Conservation (phyloP, 2,113 vertebrate genomes). For the Brachyhypopomus gauderio region DNA sequence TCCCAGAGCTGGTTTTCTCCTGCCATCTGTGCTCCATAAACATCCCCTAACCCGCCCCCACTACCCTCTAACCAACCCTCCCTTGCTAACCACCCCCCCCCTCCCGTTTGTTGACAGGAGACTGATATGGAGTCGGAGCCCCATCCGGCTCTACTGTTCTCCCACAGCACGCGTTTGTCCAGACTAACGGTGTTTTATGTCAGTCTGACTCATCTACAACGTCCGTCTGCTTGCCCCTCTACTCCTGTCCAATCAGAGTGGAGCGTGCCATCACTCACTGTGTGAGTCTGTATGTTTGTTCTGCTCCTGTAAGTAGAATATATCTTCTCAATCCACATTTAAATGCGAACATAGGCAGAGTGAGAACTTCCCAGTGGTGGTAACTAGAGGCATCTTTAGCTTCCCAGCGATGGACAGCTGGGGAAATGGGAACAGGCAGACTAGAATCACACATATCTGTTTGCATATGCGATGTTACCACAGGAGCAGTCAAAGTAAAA, state of each 20-base stretch:
- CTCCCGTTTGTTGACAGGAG: not conserved
- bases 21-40: not conserved
- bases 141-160: not conserved
- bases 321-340: not conserved
- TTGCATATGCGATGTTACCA: conserved; percentile 60
- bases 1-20: not conserved
- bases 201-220: not conserved
- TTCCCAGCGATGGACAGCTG: conserved; percentile 58
- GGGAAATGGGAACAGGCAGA: conserved; percentile 62
- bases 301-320: not conserved
- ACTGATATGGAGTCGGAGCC: not conserved
- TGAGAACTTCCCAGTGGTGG: not conserved
- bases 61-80: too few relatives aligned
- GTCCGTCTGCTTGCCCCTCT: not conserved
- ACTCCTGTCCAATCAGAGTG: not conserved
- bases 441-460: conserved; percentile 62
- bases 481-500: conserved; percentile 49
- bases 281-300: not conserved
- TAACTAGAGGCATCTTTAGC: conserved; percentile 38
- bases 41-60: too few relatives aligned
- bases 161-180: not conserved
- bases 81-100: not conserved
- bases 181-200: not conserved
- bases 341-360: not conserved
- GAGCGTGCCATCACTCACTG: not conserved